Evolutionary conservation across 2,888 invertebrate species (phyloP), one percentile per base, ranked within the genome.

Genomic region (Operophtera brumata): DNA sequence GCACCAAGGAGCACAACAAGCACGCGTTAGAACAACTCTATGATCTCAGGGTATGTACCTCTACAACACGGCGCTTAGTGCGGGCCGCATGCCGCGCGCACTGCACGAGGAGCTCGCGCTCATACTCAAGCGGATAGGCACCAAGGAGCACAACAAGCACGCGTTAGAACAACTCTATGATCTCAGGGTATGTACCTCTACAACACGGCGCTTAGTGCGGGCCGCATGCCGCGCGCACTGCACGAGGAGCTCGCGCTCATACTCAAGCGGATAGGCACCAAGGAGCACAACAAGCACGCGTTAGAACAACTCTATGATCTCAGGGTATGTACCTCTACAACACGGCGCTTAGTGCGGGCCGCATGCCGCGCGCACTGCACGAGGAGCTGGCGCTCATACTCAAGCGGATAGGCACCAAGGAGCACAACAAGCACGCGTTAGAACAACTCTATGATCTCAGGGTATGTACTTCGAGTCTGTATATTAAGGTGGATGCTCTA

Each of bases 81-180:
- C 79, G 6, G 80, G 80, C 11, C 74, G 93, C 0, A 86, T 96
- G 55, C 94, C 96, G 3, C 93, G 96, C 70, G 93, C 93, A 12
- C 93, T 94, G n/a, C 96, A 97, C 73, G 96, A 96, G 62, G 94
- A 95, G 66, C 86, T 98, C 56, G 95, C 96, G 0, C 95, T 95
- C 71, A 98, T 98, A 71, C 95, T 98, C 69, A 96, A 95, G 82
- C 94, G 97, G 70, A 97, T 98, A 71, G 97, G 97, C 35, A 94
- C 94, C 41, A 97, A 96, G 82, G 96, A 97, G 61, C 96, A 96
- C 59, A 96, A 96, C 2, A 92, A 92, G 66, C 93, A 96, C 82
- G 98, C 97, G 34, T 86, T 98, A 53, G 91, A 92, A 57, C 93
- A 95, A 71, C 84, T 97, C 11, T 96, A 96, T 65, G 96, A 96